phyloP scores from a whole-genome alignment of 35 echinoderm and acorn worm genomes.

The Apostichopus californicus region DNA sequence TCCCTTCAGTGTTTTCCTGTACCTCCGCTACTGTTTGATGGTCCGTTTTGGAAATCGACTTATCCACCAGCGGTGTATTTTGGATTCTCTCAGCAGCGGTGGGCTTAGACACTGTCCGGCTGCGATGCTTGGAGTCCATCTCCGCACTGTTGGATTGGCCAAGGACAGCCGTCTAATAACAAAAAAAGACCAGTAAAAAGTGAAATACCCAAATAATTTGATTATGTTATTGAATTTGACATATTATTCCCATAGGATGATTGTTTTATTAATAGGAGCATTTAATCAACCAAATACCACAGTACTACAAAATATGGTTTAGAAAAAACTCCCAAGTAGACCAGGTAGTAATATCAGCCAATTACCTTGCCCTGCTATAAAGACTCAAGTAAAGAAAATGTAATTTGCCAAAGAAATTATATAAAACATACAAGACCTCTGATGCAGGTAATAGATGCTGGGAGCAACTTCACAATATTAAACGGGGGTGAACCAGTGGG shows the following conservation, averaged over 20 bases:
- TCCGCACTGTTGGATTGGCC: not conserved
- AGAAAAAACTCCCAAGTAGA: not conserved
- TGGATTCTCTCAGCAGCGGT: not conserved
- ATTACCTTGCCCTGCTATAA: no score
- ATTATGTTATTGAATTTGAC: not conserved
- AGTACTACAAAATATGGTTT: not conserved
- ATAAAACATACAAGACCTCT: no score
- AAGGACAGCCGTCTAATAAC: not conserved
- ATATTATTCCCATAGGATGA: constrained; percentile 12
- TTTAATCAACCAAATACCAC: not conserved
- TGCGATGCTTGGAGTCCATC: not conserved
- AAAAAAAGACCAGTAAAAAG: not conserved
- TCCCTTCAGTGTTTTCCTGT: not conserved
- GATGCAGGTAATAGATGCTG: no score
- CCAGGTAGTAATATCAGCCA: no score
- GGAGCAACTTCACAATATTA: no score
- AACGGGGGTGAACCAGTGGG: no score
- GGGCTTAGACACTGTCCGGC: not conserved
- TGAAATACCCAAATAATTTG: not conserved
- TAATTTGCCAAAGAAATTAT: no score
- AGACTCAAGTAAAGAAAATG: no score
- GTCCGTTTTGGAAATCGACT: not conserved
- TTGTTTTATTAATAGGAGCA: constrained; percentile 15
- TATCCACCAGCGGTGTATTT: not conserved
- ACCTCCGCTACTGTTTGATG: not conserved